Evolutionary conservation across 1,140 invertebrate genomes (phyloP), one percentile per base, ranked within the genome.

Genomic region (Papilio polytes): DNA sequence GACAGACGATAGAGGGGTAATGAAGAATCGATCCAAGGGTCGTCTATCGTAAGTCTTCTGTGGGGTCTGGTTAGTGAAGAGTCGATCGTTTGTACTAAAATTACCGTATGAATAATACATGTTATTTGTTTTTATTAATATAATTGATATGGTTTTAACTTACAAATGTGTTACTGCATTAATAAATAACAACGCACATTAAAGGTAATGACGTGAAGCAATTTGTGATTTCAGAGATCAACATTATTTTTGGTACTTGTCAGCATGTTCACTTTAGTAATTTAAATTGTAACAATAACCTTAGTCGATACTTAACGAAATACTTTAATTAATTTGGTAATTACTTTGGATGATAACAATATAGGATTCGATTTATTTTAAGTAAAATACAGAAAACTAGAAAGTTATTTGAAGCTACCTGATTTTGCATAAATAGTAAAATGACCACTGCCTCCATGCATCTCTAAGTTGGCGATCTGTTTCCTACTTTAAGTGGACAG

Each of bases 61-160:
- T 78, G 77, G 56, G 77, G 77, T n/a, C 77, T 78, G 2, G 31
- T 78, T 78, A 63, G 72, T 74, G 44, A 80, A 74, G 63, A 74
- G 48, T 26, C 80, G 80, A 83, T 86, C 78, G 80, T 80, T 84
- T 84, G 86, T 83, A 82, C 80, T 81, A 85, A 86, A 85, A 83
- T 72, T 26, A 74, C n/a, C 66, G 74, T 70, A 86, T 86, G 83
- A 86, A 86, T 87, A 81, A 89, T 84, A 81, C 79, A 85, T 83
- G 63, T 22, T 56, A 84, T 87, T 82, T 83, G 78, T 82, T 79
- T 79, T 80, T 84, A 78, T 81, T 80, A 74, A 73, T 36, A 48
- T 41, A 78, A 78, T 59, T 78, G 18, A 78, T 78, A 78, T 56
- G 18, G 46, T 77, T 77, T n/a, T 56, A 77, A 56, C 48, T 15